Base-by-base conservation (phyloP, 2,113 vertebrate species). In the Phoxinus phoxinus region DNA sequence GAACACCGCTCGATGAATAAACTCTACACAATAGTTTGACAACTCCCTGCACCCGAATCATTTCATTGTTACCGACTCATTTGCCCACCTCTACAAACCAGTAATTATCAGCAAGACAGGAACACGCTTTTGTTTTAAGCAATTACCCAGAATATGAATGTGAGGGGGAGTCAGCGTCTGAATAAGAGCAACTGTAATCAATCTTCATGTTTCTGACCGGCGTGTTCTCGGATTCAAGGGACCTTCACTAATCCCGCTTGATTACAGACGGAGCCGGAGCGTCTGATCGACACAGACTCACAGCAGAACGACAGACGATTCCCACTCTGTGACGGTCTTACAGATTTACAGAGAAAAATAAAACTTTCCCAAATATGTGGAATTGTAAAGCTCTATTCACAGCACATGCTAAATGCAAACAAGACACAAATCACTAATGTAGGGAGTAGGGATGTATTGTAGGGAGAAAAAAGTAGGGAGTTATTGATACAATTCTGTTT, bases 71-170 rank as follows among this genome's bases (percentile, higher is more conserved):
- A 48, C 51, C 35, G 61, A 63, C 73, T 78, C 13, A 65, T 81
- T 51, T 81, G 56, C 69, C 21, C 30, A 78, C 35, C 74, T 83
- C 69, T 76, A 48, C 21, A 61, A 86, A 88, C 67, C 77, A 77
- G 87, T 79, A 81, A 72, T 84, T 84, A 72, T 76, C 69, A 71
- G 65, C 59, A 56, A 86, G 44, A 84, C 25, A 83, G 79, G 41
- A 86, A 86, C 82, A 84, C 67, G 61, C 86, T 84, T 84, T 81
- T 63, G 82, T 84, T 85, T 77, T 30, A 61, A 76, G 76, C 71
- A 81, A 71, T 88, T 86, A 84, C 30, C 35, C 71, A 32, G 76
- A 44, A 84, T 85, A 84, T 88, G 80, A 88, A 86, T 86, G 35
- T 44, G 75, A 74, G 37, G 56, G 71, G 44, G 63, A 30, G 58